Evolutionary conservation across 2,113 vertebrate species (phyloP).

Genomic region (Vidua macroura): DNA sequence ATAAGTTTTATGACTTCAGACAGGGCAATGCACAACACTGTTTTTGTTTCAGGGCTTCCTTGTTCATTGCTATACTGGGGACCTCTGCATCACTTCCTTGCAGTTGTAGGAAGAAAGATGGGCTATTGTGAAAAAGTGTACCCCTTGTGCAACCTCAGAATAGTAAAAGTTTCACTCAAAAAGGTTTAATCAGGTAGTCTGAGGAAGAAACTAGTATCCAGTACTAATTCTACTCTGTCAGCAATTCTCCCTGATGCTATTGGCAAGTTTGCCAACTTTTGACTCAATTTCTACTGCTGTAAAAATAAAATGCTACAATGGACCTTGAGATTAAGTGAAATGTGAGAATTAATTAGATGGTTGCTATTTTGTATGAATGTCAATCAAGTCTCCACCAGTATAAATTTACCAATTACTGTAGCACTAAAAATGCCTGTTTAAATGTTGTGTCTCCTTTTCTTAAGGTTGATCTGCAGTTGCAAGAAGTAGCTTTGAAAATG

Average conservation of each 20-base stretch:
- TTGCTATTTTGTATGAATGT: background rate
- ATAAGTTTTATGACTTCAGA: background rate
- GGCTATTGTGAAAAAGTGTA: rapidly evolving
- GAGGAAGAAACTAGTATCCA: background rate
- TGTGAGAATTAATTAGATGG: background rate
- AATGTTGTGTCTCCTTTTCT: constrained; percentile 2
- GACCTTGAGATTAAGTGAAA: background rate
- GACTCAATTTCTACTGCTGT: background rate
- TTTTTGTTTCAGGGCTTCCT: background rate
- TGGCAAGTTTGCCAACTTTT: background rate
- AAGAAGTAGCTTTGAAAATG: constrained; percentile 25
- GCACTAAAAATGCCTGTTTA: background rate
- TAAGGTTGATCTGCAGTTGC: background rate
- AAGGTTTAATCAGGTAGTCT: background rate
- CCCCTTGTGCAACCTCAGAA: background rate
- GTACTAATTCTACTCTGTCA: background rate
- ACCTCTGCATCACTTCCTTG: background rate
- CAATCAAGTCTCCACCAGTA: background rate
- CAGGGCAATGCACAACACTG: background rate
- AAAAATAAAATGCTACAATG: background rate
- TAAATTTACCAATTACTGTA: background rate
- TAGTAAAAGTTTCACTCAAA: background rate
- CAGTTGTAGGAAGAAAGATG: background rate
- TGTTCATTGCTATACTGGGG: background rate
- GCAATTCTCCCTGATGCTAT: background rate